These are phyloP conservation scores for Sigmodon hispidus DNA, from an alignment of 2,113 vertebrate species.

Conservation along the genomic window DNA sequence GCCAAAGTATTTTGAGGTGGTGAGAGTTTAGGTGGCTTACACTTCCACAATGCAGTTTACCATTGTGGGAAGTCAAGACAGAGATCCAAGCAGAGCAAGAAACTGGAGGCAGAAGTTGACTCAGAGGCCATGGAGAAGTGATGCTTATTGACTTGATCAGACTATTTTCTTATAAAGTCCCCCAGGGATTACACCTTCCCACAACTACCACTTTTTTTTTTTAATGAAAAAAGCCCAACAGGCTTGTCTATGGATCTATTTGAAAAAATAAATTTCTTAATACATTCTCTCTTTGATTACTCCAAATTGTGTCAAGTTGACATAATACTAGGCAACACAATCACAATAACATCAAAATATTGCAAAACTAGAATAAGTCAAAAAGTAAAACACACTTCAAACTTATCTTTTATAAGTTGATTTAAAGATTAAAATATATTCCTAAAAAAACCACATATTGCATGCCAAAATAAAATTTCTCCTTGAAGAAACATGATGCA, in stretches of 20 bases:
- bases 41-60: neutral
- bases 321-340: neutral
- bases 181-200: no score
- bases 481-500: neutral
- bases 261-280: no score
- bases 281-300: no score
- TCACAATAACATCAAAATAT: neutral
- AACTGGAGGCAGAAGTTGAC: no score
- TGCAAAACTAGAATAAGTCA: neutral
- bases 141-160: neutral
- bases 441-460: neutral
- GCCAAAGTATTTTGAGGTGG: neutral
- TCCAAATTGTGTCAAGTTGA: no score
- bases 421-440: neutral
- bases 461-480: neutral
- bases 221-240: neutral
- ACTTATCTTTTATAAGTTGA: neutral
- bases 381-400: neutral
- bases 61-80: no score
- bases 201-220: no score
- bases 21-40: neutral
- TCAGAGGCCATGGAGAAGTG: neutral
- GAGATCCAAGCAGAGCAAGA: no score
- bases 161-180: neutral
- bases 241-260: no score